These are phyloP conservation scores for Neopipo cinnamomea DNA, from an alignment of 2,113 vertebrate species.

Conservation along the genomic window DNA sequence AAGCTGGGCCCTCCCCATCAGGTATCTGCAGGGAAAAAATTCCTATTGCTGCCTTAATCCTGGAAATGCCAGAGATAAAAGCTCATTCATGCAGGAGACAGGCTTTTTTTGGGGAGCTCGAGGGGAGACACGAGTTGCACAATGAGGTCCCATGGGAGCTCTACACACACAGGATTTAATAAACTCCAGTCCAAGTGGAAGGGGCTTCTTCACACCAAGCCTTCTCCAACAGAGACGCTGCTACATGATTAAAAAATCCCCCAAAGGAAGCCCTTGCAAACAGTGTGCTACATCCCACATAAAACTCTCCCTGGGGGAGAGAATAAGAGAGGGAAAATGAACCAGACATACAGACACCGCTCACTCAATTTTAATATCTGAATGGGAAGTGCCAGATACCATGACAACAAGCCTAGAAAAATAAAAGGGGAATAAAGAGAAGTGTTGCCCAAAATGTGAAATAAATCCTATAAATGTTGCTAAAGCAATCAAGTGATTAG, in stretches of 20 bases:
- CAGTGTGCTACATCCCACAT: slow-evolving; percentile 22
- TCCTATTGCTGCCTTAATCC: neutral
- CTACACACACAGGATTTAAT: neutral
- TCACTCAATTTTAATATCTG: slow-evolving; percentile 61
- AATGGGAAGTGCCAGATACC: slow-evolving; percentile 48
- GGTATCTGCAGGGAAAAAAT: neutral
- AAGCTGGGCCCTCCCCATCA: neutral
- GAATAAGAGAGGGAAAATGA: slow-evolving; percentile 34
- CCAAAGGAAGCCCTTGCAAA: slow-evolving; percentile 46
- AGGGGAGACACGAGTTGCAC: neutral
- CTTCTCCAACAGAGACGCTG: neutral
- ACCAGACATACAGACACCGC: slow-evolving; percentile 54
- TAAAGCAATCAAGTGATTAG: neutral
- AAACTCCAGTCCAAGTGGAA: neutral
- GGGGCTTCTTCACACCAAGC: neutral
- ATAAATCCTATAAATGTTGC: neutral
- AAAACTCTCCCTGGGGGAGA: slow-evolving; percentile 35
- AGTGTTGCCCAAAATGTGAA: neutral
- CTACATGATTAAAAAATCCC: neutral
- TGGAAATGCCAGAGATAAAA: neutral
- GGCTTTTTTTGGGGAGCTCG: neutral
- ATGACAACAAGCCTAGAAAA: slow-evolving; percentile 54
- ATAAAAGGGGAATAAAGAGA: neutral
- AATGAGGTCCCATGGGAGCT: neutral
- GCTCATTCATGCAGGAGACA: neutral